Conservation (phyloP, 2,113 vertebrate species). For the Anolis sagrei region DNA sequence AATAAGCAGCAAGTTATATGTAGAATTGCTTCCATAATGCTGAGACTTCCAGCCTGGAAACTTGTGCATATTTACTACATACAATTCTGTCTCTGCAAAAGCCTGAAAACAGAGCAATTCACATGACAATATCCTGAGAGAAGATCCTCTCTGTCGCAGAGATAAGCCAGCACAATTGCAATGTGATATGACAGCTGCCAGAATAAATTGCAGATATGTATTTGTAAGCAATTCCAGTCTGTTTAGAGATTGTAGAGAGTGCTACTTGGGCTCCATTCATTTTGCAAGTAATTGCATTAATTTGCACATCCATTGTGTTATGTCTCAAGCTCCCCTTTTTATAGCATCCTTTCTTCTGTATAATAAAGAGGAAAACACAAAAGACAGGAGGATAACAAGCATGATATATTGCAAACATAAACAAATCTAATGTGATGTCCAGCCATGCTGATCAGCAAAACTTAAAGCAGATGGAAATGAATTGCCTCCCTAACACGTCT, state of each 20-base stretch:
- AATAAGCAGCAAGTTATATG: neutral
- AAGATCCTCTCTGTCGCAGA: neutral
- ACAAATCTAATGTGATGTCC: rapidly evolving
- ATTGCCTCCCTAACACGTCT: rapidly evolving
- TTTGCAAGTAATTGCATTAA: conserved; percentile 19
- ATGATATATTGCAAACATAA: conserved; percentile 22
- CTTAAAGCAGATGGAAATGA: neutral
- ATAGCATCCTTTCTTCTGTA: neutral
- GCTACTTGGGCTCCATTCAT: neutral
- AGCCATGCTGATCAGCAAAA: neutral
- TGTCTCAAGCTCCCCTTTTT: neutral
- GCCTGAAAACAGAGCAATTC: conserved; percentile 12
- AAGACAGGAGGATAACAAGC: conserved; percentile 9
- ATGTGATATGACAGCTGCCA: conserved; percentile 38
- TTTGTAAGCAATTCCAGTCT: conserved; percentile 20
- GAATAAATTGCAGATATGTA: conserved; percentile 34
- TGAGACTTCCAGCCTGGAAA: conserved; percentile 6
- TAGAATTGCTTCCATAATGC: neutral
- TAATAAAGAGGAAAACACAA: neutral
- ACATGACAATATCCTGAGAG: neutral
- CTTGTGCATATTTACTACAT: neutral
- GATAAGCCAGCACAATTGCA: conserved; percentile 13
- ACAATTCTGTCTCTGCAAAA: conserved; percentile 14
- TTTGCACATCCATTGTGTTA: conserved; percentile 30
- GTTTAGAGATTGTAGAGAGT: neutral